Evolutionary conservation across 2,888 invertebrate genomes (phyloP), one percentile per base, ranked within the genome.

Genomic region (Balanococcus diminutus): DNA sequence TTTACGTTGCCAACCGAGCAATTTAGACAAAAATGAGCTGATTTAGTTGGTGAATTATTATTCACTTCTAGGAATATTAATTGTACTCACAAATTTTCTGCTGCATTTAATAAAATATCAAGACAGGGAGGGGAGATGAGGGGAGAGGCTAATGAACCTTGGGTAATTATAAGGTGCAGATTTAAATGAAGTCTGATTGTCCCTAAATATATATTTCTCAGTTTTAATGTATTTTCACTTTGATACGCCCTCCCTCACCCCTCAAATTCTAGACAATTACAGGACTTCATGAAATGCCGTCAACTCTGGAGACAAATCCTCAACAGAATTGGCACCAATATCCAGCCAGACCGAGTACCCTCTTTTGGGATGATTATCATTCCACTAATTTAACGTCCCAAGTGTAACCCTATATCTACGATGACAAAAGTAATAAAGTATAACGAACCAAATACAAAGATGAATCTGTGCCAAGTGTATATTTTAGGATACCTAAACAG

Each of bases 391-490:
- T 67, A 67, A 67, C 67, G 25, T 67, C 67, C n/a, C 14, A 67
- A 67, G 28, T 67, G 67, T 67, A 67, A 67, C 16, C 16, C 28
- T 67, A 67, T 67, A 9, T 67, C 28, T 67, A 67, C 28, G 67
- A 67, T 67, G 67, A 67, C 67, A 28, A 67, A 67, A 67, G 28
- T 67, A 31, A 67, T 67, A 67, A 67, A 67, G 67, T 28, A 28
- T 67, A 67, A 67, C 28, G 67, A 67, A 67, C 67, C 67, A 67
- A 67, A 28, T 67, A 67, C 28, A 67, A 67, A 28, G 28, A 67
- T 67, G 67, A 67, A 28, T 67, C 67, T 28, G 2, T 67, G 67
- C 67, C 67, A 67, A 67, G 67, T 19, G 14, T 67, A 67, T 67
- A 28, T 67, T 67, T 67, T 28, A 1, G 25, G 67, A 25, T 67